Conservation (phyloP, 2,888 invertebrate species). For the Conops quadrifasciatus region DNA sequence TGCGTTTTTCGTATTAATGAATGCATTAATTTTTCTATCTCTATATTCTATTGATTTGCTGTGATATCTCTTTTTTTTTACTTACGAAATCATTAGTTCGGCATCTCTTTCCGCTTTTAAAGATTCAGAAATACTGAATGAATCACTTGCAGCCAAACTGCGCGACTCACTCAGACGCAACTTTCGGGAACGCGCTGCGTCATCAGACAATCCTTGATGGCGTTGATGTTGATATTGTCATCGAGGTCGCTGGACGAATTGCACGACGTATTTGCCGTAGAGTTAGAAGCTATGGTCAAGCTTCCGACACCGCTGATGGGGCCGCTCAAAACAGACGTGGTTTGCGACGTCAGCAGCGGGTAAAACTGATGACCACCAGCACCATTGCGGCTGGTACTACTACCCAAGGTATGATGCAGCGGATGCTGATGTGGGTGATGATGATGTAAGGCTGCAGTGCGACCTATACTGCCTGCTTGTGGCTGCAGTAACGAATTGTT, state of each 20-base stretch:
- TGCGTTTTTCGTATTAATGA: no score
- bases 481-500: slow-evolving; percentile 19
- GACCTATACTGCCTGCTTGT: slow-evolving; percentile 38
- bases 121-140: no score
- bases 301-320: slow-evolving; percentile 48
- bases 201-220: slow-evolving; percentile 87
- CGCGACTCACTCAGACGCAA: slow-evolving; percentile 73
- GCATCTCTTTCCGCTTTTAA: no score
- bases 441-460: slow-evolving; percentile 35
- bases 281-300: slow-evolving; percentile 42
- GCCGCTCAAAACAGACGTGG: slow-evolving; percentile 48
- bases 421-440: slow-evolving; percentile 30
- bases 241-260: slow-evolving; percentile 63
- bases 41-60: no score
- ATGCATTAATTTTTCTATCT: no score
- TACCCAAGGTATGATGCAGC: slow-evolving; percentile 46
- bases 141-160: no score
- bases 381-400: slow-evolving; percentile 37
- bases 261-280: slow-evolving; percentile 58
- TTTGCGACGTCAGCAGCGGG: slow-evolving; percentile 47
- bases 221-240: slow-evolving; percentile 78
- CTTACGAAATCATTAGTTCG: no score
- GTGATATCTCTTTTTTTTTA: no score
- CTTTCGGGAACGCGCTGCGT: slow-evolving; percentile 88
- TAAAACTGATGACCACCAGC: slow-evolving; percentile 38